phyloP scores from a whole-genome alignment of 2,888 invertebrate genomes.

The Hyles lineata region DNA sequence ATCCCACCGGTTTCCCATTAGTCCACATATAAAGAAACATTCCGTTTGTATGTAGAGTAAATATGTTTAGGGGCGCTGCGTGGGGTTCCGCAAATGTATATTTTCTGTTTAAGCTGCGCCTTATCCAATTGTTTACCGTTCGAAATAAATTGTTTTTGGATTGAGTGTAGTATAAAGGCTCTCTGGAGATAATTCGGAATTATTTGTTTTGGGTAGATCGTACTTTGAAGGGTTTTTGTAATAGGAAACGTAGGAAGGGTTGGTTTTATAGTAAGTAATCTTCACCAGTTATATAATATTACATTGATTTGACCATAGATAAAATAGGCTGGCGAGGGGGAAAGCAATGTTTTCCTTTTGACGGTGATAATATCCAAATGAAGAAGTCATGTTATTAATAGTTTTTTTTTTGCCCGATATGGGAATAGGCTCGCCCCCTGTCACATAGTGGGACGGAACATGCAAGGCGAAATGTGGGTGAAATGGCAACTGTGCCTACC shows the following conservation, averaged over 20 bases:
- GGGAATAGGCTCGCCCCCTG: too few species aligned
- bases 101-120: conserved; percentile 6
- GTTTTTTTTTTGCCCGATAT: too few species aligned
- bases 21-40: neutral
- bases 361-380: too few species aligned
- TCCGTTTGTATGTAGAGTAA: conserved; percentile 8
- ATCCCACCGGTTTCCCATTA: neutral
- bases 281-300: too few species aligned
- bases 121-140: conserved; percentile 15
- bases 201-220: neutral
- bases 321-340: too few species aligned
- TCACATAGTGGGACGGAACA: too few species aligned
- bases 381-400: too few species aligned
- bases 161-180: neutral
- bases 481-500: too few species aligned
- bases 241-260: neutral
- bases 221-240: neutral
- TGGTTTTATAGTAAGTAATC: too few species aligned
- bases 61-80: conserved; percentile 3
- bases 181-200: neutral
- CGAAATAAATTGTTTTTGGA: conserved; percentile 5
- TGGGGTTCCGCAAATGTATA: neutral
- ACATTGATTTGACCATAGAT: too few species aligned
- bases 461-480: too few species aligned
- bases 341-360: too few species aligned